A percentile compares a stretch with the other conserved stretches of the same genome.
Conservation (phyloP, 2,888 invertebrate species). For the Alsophila aescularia region DNA sequence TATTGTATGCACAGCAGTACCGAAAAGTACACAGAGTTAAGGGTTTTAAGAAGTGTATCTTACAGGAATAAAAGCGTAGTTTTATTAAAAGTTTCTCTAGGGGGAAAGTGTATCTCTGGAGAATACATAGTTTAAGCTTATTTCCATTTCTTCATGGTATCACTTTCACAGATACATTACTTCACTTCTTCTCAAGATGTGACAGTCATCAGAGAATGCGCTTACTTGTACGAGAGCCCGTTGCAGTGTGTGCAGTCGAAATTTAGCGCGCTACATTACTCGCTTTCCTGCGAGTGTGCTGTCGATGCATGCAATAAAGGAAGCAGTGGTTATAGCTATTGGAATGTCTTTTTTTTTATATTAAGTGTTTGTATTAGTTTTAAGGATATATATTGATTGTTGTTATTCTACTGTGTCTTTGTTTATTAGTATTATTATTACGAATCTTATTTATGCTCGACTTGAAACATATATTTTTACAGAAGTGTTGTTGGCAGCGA, state of each 20-base stretch:
- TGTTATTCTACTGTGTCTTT: not conserved
- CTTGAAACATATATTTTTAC: too few relatives aligned
- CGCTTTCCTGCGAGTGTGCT: slow-evolving; percentile 66
- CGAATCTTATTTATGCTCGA: too few relatives aligned
- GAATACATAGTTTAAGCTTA: too few relatives aligned
- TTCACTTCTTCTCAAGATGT: slow-evolving; percentile 61
- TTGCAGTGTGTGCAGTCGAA: slow-evolving; percentile 59
- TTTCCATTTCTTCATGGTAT: too few relatives aligned
- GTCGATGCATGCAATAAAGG: slow-evolving; percentile 66
- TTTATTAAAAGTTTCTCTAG: too few relatives aligned
- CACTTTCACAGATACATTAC: slow-evolving; percentile 65
- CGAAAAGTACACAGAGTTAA: too few relatives aligned
- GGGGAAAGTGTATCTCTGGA: too few relatives aligned
- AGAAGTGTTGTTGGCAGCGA: too few relatives aligned
- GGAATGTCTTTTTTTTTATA: not conserved
- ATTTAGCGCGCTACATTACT: slow-evolving; percentile 66
- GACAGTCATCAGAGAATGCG: slow-evolving; percentile 67
- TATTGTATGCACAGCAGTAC: too few relatives aligned
- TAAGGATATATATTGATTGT: slow-evolving; percentile 4
- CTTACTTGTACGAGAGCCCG: slow-evolving; percentile 57
- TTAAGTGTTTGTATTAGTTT: not conserved
- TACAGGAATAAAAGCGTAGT: too few relatives aligned
- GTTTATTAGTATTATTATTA: too few relatives aligned
- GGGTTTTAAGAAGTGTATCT: too few relatives aligned
- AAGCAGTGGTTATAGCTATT: slow-evolving; percentile 17